Evolutionary conservation across 2,113 vertebrate genomes (phyloP), one percentile per base, ranked within the genome.

Genomic region (Triplophysa rosa): DNA sequence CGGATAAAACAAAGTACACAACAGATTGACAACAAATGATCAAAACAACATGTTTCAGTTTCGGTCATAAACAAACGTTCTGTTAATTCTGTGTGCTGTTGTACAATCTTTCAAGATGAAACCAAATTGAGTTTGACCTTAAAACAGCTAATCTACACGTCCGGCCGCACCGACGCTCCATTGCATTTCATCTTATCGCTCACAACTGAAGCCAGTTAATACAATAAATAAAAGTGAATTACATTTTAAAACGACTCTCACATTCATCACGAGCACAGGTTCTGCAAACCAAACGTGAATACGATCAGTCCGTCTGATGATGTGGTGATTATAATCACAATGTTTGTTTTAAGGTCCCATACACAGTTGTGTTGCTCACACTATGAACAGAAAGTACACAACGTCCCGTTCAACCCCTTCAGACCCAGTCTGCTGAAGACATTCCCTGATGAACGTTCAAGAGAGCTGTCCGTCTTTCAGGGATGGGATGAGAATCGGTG

Each of bases 171-270:
- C 29, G 40, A 16, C 49, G 17, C 4, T 52, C 49, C 14, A 17
- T 52, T 17, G 49, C 49, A 4, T 54, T 54, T 54, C 26, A 52
- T 37, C 12, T 24, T 11, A 63, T 64, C 40, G 58, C 47, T 16
- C 47, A 52, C 8, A 37, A 19, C 64, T 56, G 21, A 56, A 63
- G 54, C n/a, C 3, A 7, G 67, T 79, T 80, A 77, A 69, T 62
- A 21, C 19, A 87, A 87, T 86, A 86, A 87, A 87, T 86, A 74
- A 87, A 78, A 85, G 67, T 66, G 45, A 83, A 75, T 63, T 21
- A 47, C 59, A 54, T 72, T 65, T 78, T 77, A 52, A 61, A 67
- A 78, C 23, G 54, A 78, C 19, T 77, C 54, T 33, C 77, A 80
- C 73, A 69, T 73, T 82, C 72, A 67, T 29, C 64, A 68, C 19